phyloP scores from a whole-genome alignment of 2,797 vertebrate species.

The Peromyscus melanophrys region DNA sequence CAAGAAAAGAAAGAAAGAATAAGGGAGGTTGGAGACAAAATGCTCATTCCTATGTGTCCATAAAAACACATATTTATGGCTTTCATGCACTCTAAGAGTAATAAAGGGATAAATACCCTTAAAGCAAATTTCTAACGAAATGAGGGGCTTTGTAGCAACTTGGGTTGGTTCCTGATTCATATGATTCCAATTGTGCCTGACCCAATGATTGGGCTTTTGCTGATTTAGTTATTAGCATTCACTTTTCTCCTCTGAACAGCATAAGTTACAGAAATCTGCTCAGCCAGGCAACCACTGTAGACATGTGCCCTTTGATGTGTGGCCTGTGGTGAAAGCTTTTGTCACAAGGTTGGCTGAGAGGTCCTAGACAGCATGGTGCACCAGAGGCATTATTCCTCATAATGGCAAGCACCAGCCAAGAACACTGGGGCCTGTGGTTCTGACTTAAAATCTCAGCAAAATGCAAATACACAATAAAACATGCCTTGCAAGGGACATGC shows the following conservation, averaged over 20 bases:
- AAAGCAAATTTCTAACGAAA: slow-evolving; percentile 63
- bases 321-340: slow-evolving; percentile 53
- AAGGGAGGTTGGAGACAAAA: background rate
- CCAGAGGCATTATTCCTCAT: slow-evolving; percentile 54
- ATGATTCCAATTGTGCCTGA: slow-evolving; percentile 52
- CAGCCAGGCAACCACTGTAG: background rate
- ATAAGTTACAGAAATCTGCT: background rate
- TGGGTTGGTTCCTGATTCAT: slow-evolving; percentile 42
- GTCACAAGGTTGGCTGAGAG: slow-evolving; percentile 59
- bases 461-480: slow-evolving; percentile 13
- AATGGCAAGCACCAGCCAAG: slow-evolving; percentile 58
- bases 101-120: slow-evolving; percentile 49
- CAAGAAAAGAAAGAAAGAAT: background rate
- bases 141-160: background rate
- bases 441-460: slow-evolving; percentile 56
- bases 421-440: slow-evolving; percentile 35
- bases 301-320: slow-evolving; percentile 10
- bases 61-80: background rate
- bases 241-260: slow-evolving; percentile 65
- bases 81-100: slow-evolving; percentile 25
- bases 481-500: background rate
- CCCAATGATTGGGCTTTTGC: background rate
- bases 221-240: slow-evolving; percentile 60
- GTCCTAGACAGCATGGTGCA: background rate
- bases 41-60: background rate